Base-by-base conservation (phyloP, 2,888 invertebrate species). In the Cryptocephalus moraei region DNA sequence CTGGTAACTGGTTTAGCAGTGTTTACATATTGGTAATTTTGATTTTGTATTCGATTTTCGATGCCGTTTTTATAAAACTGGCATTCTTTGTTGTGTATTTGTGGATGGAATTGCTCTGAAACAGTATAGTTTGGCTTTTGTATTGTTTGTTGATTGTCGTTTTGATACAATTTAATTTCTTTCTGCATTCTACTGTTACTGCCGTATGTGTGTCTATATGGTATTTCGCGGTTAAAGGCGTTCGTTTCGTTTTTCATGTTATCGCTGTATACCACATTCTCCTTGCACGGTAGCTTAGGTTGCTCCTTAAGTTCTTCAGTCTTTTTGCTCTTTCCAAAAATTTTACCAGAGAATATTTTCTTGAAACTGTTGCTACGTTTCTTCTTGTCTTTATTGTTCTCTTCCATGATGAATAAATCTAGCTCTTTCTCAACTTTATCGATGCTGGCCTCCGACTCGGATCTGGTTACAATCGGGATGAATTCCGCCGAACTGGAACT, bases 271-370 rank as follows among this genome's bases (percentile, higher is more conserved):
- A 14, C 32, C 9, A 43, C 43, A 34, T 33, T 43, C 34, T 43
- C 43, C 31, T 34, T 43, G 36, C 32, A 11, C 14, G 43, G 33
- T 34, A 34, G 8, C 14, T 12, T 32, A 9, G 31, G 8, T n/a
- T 12, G 43, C 39, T 70, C 69, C 12, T 60, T 58, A 6, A 65
- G 61, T 44, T 72, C 71, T 49, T 73, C 71, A 42, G 70, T 71
- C 48, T 72, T 71, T 47, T 68, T 69, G 39, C 66, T 57, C 47
- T 68, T 70, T 1, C 64, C 52, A 55, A 68, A 65, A 41, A 68
- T 56, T 32, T 58, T 56, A 4, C 60, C 62, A 8, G 62, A 55
- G 39, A 70, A 65, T 36, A 69, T 60, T 51, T 58, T 64, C 8
- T 61, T 58, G 42, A 71, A 68, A 49, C 68, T 66, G 49, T 60